Evolutionary conservation across 2,888 invertebrate genomes (phyloP).

Genomic region (Myopa tessellatipennis): DNA sequence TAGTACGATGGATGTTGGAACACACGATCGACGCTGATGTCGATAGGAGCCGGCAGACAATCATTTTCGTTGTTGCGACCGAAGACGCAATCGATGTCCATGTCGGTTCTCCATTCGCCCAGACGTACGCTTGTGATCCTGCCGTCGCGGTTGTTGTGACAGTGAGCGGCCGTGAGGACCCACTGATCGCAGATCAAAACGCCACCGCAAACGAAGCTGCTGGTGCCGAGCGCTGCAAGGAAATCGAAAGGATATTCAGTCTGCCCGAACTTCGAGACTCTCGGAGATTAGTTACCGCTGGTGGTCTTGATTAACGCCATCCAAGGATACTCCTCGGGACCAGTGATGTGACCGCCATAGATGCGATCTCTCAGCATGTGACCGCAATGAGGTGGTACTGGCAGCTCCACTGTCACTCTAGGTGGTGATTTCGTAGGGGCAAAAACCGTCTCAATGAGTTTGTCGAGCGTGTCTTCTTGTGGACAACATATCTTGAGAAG

Average conservation of each 20-base stretch:
- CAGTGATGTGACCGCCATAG: constrained; percentile 44
- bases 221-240: background rate
- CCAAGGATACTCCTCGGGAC: constrained; percentile 49
- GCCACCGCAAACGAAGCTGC: constrained; percentile 72
- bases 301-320: constrained; percentile 46
- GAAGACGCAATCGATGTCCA: constrained; percentile 58
- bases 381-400: constrained; percentile 45
- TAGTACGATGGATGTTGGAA: constrained; percentile 76
- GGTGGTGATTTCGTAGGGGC: background rate
- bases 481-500: constrained; percentile 15
- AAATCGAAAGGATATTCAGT: background rate
- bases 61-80: constrained; percentile 61
- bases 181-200: constrained; percentile 75
- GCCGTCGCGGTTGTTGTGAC: constrained; percentile 75
- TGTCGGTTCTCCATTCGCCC: constrained; percentile 65
- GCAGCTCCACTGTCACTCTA: constrained; percentile 29
- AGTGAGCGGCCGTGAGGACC: constrained; percentile 82
- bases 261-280: background rate
- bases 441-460: background rate
- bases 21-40: constrained; percentile 73
- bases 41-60: constrained; percentile 73
- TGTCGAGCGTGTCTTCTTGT: background rate
- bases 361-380: constrained; percentile 46
- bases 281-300: constrained; percentile 37
- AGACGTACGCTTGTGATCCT: constrained; percentile 66